A percentile compares a stretch with the other conserved stretches of the same genome.
Evolutionary conservation across 2,113 vertebrate species (phyloP).

Genomic region (Anhinga anhinga): DNA sequence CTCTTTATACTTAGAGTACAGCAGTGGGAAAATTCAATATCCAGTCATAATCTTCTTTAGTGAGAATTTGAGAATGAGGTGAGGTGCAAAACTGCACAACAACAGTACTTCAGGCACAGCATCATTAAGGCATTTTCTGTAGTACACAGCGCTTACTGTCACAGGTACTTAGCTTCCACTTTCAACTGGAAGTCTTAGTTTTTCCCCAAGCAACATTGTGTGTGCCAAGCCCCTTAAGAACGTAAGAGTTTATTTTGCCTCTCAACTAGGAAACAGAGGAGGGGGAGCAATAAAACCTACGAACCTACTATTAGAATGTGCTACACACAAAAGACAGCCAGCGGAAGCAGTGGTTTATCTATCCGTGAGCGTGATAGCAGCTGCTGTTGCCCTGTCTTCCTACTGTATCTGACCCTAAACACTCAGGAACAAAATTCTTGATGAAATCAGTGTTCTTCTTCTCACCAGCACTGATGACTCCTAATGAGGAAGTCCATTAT

Average conservation of each 20-base stretch:
- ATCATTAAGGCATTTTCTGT: background rate
- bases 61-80: background rate
- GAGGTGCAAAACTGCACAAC: background rate
- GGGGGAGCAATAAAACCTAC: background rate
- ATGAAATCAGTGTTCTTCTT: background rate
- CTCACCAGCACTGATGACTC: background rate
- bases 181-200: background rate
- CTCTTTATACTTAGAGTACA: background rate
- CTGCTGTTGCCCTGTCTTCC: background rate
- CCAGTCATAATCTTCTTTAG: background rate
- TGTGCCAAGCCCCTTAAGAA: background rate
- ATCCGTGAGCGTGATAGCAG: background rate
- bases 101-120: background rate
- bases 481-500: background rate
- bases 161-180: background rate
- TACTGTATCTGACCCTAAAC: background rate
- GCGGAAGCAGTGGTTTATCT: background rate
- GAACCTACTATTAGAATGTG: background rate
- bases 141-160: background rate
- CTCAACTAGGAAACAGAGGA: background rate
- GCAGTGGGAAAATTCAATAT: background rate
- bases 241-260: background rate
- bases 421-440: background rate
- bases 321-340: background rate
- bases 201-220: background rate